These are phyloP conservation scores for Leucophora obtusa DNA, from an alignment of 2,888 invertebrate species.

Conservation along the genomic window DNA sequence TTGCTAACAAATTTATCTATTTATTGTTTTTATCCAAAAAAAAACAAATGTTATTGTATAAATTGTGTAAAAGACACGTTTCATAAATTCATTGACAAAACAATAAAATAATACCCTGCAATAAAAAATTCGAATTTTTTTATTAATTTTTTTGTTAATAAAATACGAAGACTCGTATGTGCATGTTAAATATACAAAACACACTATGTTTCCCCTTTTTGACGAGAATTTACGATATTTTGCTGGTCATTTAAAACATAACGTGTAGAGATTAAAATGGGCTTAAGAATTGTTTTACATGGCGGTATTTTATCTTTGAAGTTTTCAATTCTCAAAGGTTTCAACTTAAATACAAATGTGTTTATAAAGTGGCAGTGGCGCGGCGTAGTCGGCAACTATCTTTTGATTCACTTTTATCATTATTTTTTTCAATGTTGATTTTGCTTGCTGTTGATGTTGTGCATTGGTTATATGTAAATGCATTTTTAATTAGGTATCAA, in stretches of 20 bases:
- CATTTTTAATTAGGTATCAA: conserved; percentile 63
- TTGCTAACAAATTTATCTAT: conserved; percentile 42
- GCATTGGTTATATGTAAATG: conserved; percentile 52
- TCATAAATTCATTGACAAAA: conserved; percentile 62
- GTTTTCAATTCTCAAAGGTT: conserved; percentile 49
- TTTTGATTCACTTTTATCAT: conserved; percentile 56
- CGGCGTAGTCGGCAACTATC: conserved; percentile 48
- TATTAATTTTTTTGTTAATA: conserved; percentile 43
- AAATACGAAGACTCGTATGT: conserved; percentile 8
- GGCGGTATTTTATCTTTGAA: conserved; percentile 49
- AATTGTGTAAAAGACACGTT: conserved; percentile 58
- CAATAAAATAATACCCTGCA: conserved; percentile 46
- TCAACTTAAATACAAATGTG: conserved; percentile 8
- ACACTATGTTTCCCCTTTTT: conserved; percentile 26
- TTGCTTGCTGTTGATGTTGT: conserved; percentile 16
- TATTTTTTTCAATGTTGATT: conserved; percentile 48
- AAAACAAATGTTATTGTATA: conserved; percentile 34
- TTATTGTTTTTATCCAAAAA: conserved; percentile 12
- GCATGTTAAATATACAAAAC: conserved; percentile 33
- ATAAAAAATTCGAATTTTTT: conserved; percentile 8
- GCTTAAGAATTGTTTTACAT: conserved; percentile 63
- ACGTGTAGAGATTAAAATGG: conserved; percentile 63
- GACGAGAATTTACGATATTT: conserved; percentile 61
- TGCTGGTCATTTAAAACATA: conserved; percentile 64
- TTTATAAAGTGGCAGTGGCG: conserved; percentile 55